Evolutionary conservation across 2,113 vertebrate genomes (phyloP).

Genomic region (Amazona guildingii): DNA sequence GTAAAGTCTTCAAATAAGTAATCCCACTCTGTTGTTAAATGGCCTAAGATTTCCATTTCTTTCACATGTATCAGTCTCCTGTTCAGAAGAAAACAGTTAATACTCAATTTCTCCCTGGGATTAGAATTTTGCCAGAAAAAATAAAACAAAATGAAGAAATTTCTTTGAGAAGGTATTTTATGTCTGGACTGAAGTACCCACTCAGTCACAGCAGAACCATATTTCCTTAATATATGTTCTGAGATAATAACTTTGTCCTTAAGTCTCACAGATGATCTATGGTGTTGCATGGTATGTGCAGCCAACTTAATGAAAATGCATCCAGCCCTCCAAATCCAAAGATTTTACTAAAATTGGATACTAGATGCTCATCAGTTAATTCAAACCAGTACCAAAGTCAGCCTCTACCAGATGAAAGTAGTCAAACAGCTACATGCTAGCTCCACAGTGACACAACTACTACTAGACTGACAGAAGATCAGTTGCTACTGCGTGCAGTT

Average conservation of each 20-base stretch:
- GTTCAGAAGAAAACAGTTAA: not conserved
- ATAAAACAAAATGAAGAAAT: not conserved
- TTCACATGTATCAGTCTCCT: slow-evolving; percentile 90
- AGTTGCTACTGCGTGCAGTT: not conserved
- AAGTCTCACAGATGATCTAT: not conserved
- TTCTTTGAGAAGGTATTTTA: not conserved
- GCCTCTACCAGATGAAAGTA: not conserved
- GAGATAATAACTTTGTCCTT: not conserved
- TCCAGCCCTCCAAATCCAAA: not conserved
- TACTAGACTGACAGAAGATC: not conserved
- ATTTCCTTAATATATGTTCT: not conserved
- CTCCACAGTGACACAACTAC: not conserved
- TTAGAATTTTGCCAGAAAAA: not conserved
- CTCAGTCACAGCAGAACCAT: not conserved
- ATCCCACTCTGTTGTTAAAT: slow-evolving; percentile 90
- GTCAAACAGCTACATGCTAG: not conserved
- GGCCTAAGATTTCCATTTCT: slow-evolving; percentile 89
- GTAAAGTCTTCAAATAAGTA: slow-evolving; percentile 85
- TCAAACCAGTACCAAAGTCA: not conserved
- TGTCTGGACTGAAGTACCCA: not conserved
- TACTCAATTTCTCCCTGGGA: not conserved
- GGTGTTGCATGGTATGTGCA: fast-evolving
- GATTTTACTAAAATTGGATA: not conserved
- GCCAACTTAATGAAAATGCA: not conserved
- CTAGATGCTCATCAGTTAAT: not conserved